phyloP scores from a whole-genome alignment of 2,113 vertebrate genomes.

The Hydrochoerus hydrochaeris region DNA sequence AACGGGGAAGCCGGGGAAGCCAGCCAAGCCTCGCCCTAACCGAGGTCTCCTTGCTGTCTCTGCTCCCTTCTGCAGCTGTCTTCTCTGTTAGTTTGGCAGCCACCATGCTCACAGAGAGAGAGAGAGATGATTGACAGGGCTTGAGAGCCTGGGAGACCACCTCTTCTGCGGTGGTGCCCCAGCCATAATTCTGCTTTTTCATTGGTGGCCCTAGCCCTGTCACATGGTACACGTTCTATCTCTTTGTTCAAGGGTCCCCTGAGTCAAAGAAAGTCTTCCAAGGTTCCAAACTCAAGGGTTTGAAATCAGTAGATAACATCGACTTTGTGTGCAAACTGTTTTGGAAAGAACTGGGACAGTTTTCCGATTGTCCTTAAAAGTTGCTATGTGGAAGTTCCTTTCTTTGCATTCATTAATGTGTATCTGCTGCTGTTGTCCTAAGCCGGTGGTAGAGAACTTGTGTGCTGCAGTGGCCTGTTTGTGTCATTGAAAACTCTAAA shows the following conservation, averaged over 20 bases:
- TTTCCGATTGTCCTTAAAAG: not conserved
- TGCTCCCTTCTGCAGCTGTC: constrained; percentile 69
- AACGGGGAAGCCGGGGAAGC: constrained; percentile 52
- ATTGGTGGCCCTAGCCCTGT: not conserved
- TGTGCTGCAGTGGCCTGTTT: not conserved
- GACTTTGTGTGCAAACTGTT: not conserved
- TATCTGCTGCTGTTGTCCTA: not conserved
- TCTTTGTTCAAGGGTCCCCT: not conserved
- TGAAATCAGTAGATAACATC: constrained; percentile 21
- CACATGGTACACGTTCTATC: not conserved
- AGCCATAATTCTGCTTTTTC: not conserved
- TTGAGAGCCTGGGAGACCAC: not conserved
- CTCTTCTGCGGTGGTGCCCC: not conserved
- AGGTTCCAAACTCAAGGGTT: not conserved
- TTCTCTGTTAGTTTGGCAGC: not conserved
- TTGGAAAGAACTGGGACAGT: not conserved
- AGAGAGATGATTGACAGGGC: not conserved
- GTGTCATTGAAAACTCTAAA: not conserved
- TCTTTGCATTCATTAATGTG: not conserved
- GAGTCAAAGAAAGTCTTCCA: constrained; percentile 24
- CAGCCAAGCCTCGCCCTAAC: constrained; percentile 54
- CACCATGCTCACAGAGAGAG: constrained; percentile 14
- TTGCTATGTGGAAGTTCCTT: not conserved
- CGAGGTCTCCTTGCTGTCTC: constrained; percentile 78
- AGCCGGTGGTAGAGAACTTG: not conserved